Conservation (phyloP, 1,140 invertebrate species). For the Muscidifurax raptorellus region DNA sequence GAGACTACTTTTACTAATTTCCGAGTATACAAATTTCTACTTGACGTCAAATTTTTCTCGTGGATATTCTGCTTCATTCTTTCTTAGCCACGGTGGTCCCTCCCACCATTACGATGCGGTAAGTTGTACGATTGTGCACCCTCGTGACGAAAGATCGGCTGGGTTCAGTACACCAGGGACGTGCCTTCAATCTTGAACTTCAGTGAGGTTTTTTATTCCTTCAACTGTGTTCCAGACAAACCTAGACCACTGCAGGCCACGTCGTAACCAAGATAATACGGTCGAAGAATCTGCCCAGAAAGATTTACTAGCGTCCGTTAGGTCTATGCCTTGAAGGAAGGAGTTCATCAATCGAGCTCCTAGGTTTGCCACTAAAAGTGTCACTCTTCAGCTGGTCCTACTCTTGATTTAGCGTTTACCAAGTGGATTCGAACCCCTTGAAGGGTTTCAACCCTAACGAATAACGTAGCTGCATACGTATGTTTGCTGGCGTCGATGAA, state of each 20-base stretch:
- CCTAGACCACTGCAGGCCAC: slow-evolving; percentile 45
- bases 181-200: slow-evolving; percentile 62
- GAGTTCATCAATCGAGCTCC: slow-evolving; percentile 56
- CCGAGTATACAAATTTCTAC: slow-evolving; percentile 41
- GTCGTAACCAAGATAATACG: slow-evolving; percentile 23
- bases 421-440: no score
- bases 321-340: neutral
- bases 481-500: slow-evolving; percentile 33
- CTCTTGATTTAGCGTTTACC: slow-evolving; percentile 61
- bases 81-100: slow-evolving; percentile 68
- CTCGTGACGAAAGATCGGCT: slow-evolving; percentile 59
- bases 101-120: slow-evolving; percentile 69
- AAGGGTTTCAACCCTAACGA: neutral
- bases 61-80: neutral
- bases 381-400: slow-evolving; percentile 64
- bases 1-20: slow-evolving; percentile 49
- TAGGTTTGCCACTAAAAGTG: slow-evolving; percentile 63
- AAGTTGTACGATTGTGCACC: slow-evolving; percentile 43
- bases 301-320: neutral
- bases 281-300: neutral
- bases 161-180: no score
- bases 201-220: slow-evolving; percentile 60
- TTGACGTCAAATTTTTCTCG: slow-evolving; percentile 35
- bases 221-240: slow-evolving; percentile 61
- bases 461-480: slow-evolving; percentile 16